These are phyloP conservation scores for Petrocephalus sullivani DNA, from an alignment of 2,797 vertebrate species.

Conservation along the genomic window DNA sequence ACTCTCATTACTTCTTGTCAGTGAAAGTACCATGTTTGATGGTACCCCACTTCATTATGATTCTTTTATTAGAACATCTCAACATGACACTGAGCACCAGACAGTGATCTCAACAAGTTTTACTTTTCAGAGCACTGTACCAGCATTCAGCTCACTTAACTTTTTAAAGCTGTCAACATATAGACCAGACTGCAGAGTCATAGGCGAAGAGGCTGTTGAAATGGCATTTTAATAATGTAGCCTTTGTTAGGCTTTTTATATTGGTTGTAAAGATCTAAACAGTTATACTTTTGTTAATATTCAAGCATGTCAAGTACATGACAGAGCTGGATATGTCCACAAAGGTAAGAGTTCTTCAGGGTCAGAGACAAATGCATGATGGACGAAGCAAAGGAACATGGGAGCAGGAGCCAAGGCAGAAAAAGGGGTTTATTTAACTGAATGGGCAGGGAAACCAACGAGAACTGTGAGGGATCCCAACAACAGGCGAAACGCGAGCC, in stretches of 20 bases:
- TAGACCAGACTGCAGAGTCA: neutral
- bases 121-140: neutral
- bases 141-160: neutral
- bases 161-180: neutral
- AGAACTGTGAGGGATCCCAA: too few species aligned
- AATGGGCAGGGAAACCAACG: too few species aligned
- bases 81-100: neutral
- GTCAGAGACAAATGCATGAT: neutral
- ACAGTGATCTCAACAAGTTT: neutral
- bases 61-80: neutral
- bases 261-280: too few species aligned
- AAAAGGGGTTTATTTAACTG: too few species aligned
- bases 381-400: too few species aligned
- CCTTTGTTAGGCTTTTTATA: too few species aligned
- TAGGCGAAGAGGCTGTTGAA: neutral
- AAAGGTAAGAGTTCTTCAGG: neutral
- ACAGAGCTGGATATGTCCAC: neutral
- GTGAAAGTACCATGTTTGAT: neutral
- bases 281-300: neutral
- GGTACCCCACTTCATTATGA: neutral
- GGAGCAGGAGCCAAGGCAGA: too few species aligned
- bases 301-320: neutral
- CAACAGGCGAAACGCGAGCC: too few species aligned
- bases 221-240: neutral
- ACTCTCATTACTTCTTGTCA: neutral